These are phyloP conservation scores for Sciurus vulgaris DNA, from an alignment of 2,797 vertebrate genomes.

Conservation along the genomic window DNA sequence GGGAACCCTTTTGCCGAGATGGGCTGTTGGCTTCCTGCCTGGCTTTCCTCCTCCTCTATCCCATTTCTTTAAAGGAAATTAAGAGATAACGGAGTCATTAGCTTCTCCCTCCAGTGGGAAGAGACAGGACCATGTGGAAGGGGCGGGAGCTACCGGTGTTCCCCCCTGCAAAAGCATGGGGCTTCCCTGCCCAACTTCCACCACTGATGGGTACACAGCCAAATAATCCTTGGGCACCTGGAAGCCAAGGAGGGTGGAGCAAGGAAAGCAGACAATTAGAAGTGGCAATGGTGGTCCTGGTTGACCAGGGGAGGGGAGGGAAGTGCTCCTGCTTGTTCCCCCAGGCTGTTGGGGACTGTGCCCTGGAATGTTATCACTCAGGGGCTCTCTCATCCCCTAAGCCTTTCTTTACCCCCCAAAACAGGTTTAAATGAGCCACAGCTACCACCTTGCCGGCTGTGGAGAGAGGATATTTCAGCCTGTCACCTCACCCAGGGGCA, in stretches of 20 bases:
- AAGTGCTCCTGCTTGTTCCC: not conserved
- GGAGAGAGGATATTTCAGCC: not conserved
- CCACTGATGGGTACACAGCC: not conserved
- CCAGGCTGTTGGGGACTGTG: not conserved
- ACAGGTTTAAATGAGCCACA: not conserved
- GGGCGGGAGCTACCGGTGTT: not conserved
- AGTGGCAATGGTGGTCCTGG: not conserved
- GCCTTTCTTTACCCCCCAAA: not conserved
- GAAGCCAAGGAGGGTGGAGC: not conserved
- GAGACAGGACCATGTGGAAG: not conserved
- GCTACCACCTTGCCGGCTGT: not conserved
- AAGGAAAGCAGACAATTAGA: not conserved
- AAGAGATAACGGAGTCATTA: not conserved
- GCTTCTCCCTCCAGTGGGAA: not conserved
- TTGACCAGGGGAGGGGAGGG: not conserved
- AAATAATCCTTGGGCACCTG: not conserved
- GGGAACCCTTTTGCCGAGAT: slow-evolving; percentile 34
- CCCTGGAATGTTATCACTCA: not conserved
- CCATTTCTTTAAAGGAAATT: not conserved
- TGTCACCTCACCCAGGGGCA: not conserved
- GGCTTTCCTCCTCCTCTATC: not conserved
- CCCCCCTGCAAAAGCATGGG: not conserved
- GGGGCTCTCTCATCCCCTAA: not conserved
- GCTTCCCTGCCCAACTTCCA: not conserved
- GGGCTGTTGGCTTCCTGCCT: slow-evolving; percentile 49